Percentiles rank a stretch among this genome's conserved stretches.
These are phyloP conservation scores for Ricordea florida DNA, from an alignment of 92 coral and sea anemone species.

Conservation along the genomic window DNA sequence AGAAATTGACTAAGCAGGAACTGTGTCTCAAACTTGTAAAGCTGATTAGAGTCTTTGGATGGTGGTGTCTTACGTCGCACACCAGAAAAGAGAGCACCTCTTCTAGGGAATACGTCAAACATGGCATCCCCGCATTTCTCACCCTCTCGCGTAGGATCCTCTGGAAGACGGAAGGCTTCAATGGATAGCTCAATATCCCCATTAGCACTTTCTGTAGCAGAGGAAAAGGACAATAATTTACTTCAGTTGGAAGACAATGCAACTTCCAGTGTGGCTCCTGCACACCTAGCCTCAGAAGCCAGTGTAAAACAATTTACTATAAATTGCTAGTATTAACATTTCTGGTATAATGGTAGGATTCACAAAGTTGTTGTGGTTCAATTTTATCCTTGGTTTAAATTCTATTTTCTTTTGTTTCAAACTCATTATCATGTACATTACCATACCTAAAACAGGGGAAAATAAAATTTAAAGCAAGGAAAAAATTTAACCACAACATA, in stretches of 20 bases:
- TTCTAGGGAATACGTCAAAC: constrained; percentile 59
- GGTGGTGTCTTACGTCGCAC: constrained; percentile 13
- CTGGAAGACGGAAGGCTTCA: constrained; percentile 67
- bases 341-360: background rate
- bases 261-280: background rate
- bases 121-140: constrained; percentile 67
- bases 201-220: constrained; percentile 52
- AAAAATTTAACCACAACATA: too few relatives aligned
- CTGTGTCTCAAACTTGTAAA: constrained; percentile 60
- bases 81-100: constrained; percentile 39
- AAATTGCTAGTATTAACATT: too few relatives aligned
- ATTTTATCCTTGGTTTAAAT: too few relatives aligned
- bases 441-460: too few relatives aligned
- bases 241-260: background rate
- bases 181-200: constrained; percentile 62
- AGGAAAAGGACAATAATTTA: background rate
- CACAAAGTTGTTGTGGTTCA: background rate
- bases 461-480: too few relatives aligned
- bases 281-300: too few relatives aligned
- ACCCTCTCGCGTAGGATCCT: constrained; percentile 63
- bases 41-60: constrained; percentile 8
- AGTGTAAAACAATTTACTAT: too few relatives aligned
- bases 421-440: too few relatives aligned
- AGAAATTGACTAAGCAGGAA: constrained; percentile 44
- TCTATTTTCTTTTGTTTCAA: too few relatives aligned